A percentile compares a stretch with the other conserved stretches of the same genome.
phyloP scores from a whole-genome alignment of 2,113 vertebrate species.

The Tamias sibiricus region DNA sequence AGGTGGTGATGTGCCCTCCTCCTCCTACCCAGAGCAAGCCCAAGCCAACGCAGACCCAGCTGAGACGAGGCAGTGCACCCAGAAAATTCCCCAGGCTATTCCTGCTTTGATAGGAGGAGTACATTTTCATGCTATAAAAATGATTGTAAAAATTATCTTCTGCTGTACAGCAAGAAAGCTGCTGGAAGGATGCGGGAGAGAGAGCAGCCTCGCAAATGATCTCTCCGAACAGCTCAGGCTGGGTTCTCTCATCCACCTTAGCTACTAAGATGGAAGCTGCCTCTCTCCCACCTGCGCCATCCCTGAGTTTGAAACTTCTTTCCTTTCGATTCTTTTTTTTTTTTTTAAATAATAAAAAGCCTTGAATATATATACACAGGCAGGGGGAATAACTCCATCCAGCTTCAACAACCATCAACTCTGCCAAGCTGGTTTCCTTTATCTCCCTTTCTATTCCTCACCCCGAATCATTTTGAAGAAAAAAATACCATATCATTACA shows the following conservation, averaged over 20 bases:
- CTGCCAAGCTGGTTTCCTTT: not conserved
- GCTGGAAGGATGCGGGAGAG: not conserved
- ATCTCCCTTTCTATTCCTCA: not conserved
- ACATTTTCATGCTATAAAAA: not conserved
- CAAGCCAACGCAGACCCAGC: not conserved
- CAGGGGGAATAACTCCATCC: not conserved
- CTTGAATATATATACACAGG: not conserved
- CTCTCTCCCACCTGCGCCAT: not conserved
- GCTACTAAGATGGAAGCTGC: not conserved
- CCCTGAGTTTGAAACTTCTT: not conserved
- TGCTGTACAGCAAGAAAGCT: not conserved
- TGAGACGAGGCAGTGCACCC: not conserved
- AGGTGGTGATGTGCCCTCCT: not conserved
- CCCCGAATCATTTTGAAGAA: not conserved
- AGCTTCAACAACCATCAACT: not conserved
- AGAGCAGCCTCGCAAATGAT: not conserved
- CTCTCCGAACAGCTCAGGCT: not conserved
- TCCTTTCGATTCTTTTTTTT: not conserved
- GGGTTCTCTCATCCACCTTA: not conserved
- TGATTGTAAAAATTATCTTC: not conserved
- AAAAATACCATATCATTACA: not conserved
- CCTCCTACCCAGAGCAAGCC: not conserved
- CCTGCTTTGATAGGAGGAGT: not conserved
- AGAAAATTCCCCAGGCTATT: not conserved
- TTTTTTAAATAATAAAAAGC: not conserved